phyloP scores from a whole-genome alignment of 1,140 invertebrate species.

The Samia ricini region DNA sequence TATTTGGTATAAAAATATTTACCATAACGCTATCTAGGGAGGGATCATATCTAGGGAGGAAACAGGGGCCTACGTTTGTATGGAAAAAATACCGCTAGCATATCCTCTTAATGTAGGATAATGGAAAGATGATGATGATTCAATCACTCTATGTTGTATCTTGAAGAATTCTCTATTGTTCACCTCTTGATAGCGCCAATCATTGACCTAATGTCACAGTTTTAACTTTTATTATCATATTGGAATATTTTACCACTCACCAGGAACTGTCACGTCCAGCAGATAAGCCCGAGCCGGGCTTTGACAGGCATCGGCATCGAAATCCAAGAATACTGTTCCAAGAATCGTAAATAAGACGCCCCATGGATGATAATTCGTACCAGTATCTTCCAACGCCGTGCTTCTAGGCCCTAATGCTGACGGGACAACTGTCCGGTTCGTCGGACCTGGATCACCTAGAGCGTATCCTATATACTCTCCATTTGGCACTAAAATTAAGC shows the following conservation, averaged over 20 bases:
- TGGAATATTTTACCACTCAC: slow-evolving; percentile 65
- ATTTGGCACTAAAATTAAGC: slow-evolving; percentile 93
- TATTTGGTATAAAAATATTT: no score
- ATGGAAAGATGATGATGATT: background rate
- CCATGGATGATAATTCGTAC: slow-evolving; percentile 83
- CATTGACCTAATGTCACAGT: background rate
- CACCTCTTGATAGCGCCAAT: slow-evolving; percentile 11
- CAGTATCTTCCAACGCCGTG: slow-evolving; percentile 50
- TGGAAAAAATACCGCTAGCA: no score
- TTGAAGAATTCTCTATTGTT: slow-evolving; percentile 12
- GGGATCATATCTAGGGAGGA: no score
- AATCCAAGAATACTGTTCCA: slow-evolving; percentile 95
- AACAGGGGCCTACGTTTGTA: no score
- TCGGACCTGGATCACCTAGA: slow-evolving; percentile 83
- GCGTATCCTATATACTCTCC: slow-evolving; percentile 89
- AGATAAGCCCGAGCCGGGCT: slow-evolving; percentile 95
- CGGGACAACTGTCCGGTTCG: slow-evolving; percentile 51
- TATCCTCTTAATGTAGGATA: no score
- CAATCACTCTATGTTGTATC: slow-evolving; percentile 3
- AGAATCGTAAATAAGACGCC: slow-evolving; percentile 95
- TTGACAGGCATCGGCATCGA: slow-evolving; percentile 97
- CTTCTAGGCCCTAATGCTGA: slow-evolving; percentile 60
- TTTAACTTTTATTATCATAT: no score
- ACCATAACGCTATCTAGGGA: no score
- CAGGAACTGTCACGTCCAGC: slow-evolving; percentile 93